Base-by-base conservation (phyloP, 2,888 invertebrate species). In the Phaedon cochleariae region DNA sequence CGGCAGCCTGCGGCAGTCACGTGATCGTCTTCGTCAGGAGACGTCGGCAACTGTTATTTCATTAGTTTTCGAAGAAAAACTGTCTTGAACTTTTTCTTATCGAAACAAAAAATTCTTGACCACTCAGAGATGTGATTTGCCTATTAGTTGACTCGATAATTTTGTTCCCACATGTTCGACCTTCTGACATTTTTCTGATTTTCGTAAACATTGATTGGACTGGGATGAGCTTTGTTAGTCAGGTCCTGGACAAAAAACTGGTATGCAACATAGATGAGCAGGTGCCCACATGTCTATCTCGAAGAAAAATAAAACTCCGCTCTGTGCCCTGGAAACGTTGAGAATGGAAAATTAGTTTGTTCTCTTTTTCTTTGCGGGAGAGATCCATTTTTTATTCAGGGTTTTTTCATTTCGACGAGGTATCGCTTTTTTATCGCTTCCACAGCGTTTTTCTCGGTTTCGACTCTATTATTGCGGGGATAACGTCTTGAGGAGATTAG, bases 201-300 rank as follows among this genome's bases (percentile, higher is more conserved):
- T n/a, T n/a, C n/a, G n/a, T n/a, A n/a, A n/a, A 26, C 26, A 51
- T 21, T n/a, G n/a, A 5, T 51, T 51, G 22, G 29, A n/a, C 9
- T 21, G 49, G 12, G 7, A 49, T 1, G 9, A 12, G 20, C 17
- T 45, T 15, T 41, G 15, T 41, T 21, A 22, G 22, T 12, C 57
- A 41, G 22, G 22, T 20, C 10, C 37, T 41, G 41, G 22, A 12
- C 15, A 15, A 31, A 31, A 21, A 31, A 37, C n/a, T 41, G 71
- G 73, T 74, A 72, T 78, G 73, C 76, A 80, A 79, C 79, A 79
- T 80, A 80, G 79, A 80, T 80, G 81, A 80, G 78, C 74, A 70
- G 72, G 74, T 74, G 68, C 65, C 72, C 68, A 62, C 70, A 68
- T 69, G 68, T 71, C 63, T 53, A 54, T 73, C 59, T 54, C 68